Evolutionary conservation across 2,113 vertebrate genomes (phyloP).

Genomic region (Aptenodytes patagonicus): DNA sequence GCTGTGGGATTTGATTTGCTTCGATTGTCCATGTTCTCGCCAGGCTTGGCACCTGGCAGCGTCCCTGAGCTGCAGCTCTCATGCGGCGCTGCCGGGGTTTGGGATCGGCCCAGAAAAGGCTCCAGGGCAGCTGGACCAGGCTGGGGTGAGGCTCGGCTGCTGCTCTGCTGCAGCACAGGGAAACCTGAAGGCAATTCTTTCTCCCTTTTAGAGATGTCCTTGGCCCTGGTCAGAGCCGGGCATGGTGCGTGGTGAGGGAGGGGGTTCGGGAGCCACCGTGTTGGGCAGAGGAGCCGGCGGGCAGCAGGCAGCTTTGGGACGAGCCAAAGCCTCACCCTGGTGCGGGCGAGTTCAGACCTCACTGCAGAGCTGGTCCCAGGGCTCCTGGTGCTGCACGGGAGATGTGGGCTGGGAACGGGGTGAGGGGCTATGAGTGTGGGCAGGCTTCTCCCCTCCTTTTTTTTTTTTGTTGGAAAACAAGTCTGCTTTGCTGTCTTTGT

Average conservation of each 20-base stretch:
- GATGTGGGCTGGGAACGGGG: accelerated
- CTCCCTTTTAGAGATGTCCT: neutral
- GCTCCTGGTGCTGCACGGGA: neutral
- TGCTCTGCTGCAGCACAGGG: neutral
- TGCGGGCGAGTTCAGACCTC: neutral
- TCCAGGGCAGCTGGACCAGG: neutral
- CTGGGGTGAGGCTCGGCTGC: neutral
- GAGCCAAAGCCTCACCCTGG: accelerated
- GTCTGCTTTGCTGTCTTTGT: neutral
- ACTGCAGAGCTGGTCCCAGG: neutral
- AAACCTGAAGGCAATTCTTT: neutral
- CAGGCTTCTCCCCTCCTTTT: neutral
- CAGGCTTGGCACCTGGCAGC: neutral
- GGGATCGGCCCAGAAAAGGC: neutral
- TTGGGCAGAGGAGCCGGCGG: neutral
- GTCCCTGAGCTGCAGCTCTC: neutral
- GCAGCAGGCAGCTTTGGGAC: neutral
- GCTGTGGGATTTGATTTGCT: neutral
- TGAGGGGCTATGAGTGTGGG: accelerated
- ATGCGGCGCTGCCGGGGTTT: accelerated
- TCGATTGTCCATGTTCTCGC: accelerated
- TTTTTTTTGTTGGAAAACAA: neutral
- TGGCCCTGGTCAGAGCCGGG: neutral
- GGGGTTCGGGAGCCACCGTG: accelerated
- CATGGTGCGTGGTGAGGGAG: accelerated